These are phyloP conservation scores for Luperina nickerlii DNA, from an alignment of 2,888 invertebrate genomes.

Conservation along the genomic window DNA sequence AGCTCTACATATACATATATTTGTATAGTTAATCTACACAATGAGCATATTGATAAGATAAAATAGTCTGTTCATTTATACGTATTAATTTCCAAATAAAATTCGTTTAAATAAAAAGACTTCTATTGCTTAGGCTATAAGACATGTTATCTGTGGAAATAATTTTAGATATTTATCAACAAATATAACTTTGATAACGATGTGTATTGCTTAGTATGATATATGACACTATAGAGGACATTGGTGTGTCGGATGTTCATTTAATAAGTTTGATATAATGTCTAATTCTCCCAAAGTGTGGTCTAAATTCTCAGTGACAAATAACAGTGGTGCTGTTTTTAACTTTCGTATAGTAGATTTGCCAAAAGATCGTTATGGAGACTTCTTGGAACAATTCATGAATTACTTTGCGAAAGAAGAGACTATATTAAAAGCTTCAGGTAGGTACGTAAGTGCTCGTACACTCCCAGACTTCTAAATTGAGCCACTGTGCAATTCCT, in stretches of 20 bases:
- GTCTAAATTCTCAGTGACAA: conserved; percentile 44
- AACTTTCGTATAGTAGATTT: conserved; percentile 62
- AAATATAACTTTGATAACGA: background rate
- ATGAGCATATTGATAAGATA: conserved; percentile 7
- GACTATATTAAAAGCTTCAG: conserved; percentile 54
- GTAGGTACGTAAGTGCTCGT: conserved; percentile 32
- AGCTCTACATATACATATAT: background rate
- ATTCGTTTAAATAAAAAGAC: background rate
- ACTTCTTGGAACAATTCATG: conserved; percentile 60
- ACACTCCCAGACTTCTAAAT: background rate
- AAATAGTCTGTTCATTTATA: background rate
- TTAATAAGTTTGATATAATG: conserved; percentile 8
- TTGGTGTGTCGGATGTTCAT: too few species aligned
- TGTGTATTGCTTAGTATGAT: conserved; percentile 20
- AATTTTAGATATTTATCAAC: background rate
- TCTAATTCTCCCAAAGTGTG: conserved; percentile 35
- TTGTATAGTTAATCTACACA: background rate
- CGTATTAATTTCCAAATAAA: background rate
- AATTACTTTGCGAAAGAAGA: conserved; percentile 63
- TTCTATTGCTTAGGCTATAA: background rate
- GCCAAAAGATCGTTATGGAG: conserved; percentile 58
- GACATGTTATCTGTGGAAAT: background rate
- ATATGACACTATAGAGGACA: background rate
- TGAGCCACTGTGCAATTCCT: background rate
- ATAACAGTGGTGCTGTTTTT: conserved; percentile 40